Evolutionary conservation across 2,113 vertebrate genomes (phyloP).

Genomic region (Albula goreensis): DNA sequence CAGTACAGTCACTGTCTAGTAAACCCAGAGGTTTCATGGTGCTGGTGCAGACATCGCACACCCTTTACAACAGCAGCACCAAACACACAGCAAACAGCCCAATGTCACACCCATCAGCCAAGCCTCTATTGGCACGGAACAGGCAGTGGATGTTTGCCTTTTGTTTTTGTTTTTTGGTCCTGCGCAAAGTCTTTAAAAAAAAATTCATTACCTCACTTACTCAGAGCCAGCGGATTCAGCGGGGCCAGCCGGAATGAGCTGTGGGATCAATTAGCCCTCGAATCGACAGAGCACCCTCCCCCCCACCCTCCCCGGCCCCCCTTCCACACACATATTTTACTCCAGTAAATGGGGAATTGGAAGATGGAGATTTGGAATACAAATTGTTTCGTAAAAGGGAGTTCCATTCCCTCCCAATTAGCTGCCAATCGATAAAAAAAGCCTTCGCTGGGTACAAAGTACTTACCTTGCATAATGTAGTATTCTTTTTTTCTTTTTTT

Average conservation of each 20-base stretch:
- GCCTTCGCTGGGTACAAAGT: not conserved
- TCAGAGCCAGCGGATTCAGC: slow-evolving; percentile 8
- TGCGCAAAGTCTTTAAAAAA: not conserved
- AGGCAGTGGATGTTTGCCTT: not conserved
- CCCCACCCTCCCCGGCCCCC: not conserved
- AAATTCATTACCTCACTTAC: slow-evolving; percentile 21
- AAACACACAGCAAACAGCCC: not conserved
- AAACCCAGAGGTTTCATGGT: not conserved
- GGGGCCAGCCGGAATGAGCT: not conserved
- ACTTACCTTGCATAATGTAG: not conserved
- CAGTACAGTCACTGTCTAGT: not conserved
- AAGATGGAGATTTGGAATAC: slow-evolving; percentile 8
- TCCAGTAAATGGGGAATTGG: slow-evolving; percentile 11
- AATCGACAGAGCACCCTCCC: not conserved
- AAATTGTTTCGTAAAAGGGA: slow-evolving; percentile 14
- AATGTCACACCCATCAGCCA: not conserved
- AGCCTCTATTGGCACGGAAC: not conserved
- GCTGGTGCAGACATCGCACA: not conserved
- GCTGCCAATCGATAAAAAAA: slow-evolving; percentile 1
- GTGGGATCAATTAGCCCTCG: slow-evolving; percentile 21
- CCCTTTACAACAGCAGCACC: not conserved
- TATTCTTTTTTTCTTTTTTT: not conserved
- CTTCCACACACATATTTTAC: not conserved
- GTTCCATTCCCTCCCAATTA: slow-evolving; percentile 24
- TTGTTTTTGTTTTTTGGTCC: not conserved